phyloP scores from a whole-genome alignment of 2,797 vertebrate genomes.

The Lacerta agilis region DNA sequence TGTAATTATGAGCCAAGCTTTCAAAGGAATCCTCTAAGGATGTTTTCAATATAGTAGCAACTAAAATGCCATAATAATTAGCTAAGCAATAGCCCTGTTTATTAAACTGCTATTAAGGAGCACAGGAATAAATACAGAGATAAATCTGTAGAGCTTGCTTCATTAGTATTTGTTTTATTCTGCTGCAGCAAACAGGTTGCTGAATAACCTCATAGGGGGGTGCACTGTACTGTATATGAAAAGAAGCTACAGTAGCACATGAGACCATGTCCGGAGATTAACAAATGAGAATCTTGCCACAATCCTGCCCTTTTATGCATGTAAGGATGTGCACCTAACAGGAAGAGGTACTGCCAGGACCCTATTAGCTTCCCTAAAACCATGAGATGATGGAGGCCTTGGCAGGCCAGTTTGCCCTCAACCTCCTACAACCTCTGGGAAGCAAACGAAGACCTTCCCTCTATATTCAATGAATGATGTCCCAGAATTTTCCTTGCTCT shows the following conservation, averaged over 20 bases:
- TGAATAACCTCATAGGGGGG: neutral
- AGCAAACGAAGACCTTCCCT: neutral
- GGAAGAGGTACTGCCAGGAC: neutral
- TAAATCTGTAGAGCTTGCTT: fast-evolving
- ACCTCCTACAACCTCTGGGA: neutral
- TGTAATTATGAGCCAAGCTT: conserved; percentile 34
- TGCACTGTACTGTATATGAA: neutral
- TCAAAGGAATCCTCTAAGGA: neutral
- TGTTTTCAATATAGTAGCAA: neutral
- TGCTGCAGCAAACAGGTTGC: neutral
- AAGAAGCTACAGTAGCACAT: neutral
- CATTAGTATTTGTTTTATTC: conserved; percentile 1
- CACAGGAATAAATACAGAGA: conserved; percentile 22
- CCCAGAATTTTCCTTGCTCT: neutral
- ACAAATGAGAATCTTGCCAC: neutral
- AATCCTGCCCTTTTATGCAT: neutral
- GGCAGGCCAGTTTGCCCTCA: conserved; percentile 5
- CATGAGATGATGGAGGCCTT: neutral
- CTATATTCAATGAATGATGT: neutral
- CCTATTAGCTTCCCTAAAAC: neutral
- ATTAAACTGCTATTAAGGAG: conserved; percentile 37
- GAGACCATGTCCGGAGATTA: neutral
- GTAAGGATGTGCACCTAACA: neutral
- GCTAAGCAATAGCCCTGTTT: conserved; percentile 62
- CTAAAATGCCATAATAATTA: neutral